Conservation (phyloP, 2,113 vertebrate genomes). For the Tympanuchus pallidicinctus region DNA sequence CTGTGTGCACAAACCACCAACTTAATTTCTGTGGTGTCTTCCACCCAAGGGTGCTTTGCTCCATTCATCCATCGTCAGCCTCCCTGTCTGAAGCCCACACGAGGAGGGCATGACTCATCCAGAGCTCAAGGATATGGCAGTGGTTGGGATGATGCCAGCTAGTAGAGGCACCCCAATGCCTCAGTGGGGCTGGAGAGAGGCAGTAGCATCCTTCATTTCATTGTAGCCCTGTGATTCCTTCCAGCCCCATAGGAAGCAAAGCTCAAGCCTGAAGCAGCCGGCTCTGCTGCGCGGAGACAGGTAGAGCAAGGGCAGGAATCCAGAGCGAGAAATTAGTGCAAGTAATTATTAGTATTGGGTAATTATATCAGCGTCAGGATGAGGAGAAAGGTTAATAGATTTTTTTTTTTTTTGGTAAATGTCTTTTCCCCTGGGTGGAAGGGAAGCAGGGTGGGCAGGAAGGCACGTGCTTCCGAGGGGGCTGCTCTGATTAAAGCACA, state of each 20-base stretch:
- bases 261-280: not conserved
- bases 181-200: not conserved
- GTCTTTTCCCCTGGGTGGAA: conserved; percentile 59
- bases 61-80: too few species aligned
- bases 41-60: not conserved
- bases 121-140: not conserved
- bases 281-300: not conserved
- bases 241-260: not conserved
- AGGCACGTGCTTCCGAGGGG: conserved; percentile 25
- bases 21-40: not conserved
- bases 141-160: not conserved
- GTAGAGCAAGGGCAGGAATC: conserved; percentile 45
- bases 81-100: too few species aligned
- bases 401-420: conserved; percentile 61
- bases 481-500: conserved; percentile 47
- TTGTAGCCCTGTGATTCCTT: not conserved
- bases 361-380: conserved; percentile 74
- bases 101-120: too few species aligned
- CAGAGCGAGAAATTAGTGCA: conserved; percentile 69
- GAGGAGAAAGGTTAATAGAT: conserved; percentile 74
- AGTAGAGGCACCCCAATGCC: not conserved
- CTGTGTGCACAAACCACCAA: too few species aligned
- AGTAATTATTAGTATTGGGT: conserved; percentile 76
- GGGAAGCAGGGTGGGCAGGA: conserved; percentile 43
- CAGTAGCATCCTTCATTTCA: not conserved